A percentile compares a stretch with the other conserved stretches of the same genome.
These are phyloP conservation scores for Rhinolophus ferrumequinum DNA, from an alignment of 2,113 vertebrate species.

Conservation along the genomic window DNA sequence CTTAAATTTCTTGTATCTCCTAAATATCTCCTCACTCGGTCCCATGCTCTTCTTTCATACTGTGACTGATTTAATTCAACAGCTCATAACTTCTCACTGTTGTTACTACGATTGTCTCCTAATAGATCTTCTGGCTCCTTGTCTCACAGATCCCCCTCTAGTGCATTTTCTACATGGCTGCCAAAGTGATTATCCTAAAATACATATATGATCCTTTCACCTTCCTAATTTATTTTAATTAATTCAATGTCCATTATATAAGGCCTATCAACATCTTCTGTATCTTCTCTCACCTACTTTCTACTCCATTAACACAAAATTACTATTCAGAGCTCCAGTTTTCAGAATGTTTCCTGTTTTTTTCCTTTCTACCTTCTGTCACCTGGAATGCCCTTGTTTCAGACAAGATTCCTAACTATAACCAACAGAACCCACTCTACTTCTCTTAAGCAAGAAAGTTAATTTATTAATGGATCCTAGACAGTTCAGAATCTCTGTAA, in stretches of 20 bases:
- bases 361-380: background rate
- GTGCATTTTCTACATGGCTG: background rate
- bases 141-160: background rate
- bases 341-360: background rate
- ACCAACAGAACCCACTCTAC: background rate
- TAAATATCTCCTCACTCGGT: background rate
- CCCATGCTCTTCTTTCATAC: background rate
- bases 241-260: background rate
- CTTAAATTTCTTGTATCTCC: background rate
- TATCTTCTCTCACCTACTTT: background rate
- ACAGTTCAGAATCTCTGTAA: background rate
- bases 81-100: background rate
- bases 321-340: background rate
- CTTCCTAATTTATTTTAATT: background rate
- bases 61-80: background rate
- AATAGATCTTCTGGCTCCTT: background rate
- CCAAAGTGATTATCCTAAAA: background rate
- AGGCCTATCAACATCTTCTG: background rate
- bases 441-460: background rate
- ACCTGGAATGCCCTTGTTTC: background rate
- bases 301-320: background rate
- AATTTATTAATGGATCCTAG: background rate
- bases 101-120: background rate
- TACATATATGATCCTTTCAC: background rate
- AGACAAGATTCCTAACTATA: background rate